These are phyloP conservation scores for Lophius americanus DNA, from an alignment of 2,797 vertebrate species.

Conservation along the genomic window DNA sequence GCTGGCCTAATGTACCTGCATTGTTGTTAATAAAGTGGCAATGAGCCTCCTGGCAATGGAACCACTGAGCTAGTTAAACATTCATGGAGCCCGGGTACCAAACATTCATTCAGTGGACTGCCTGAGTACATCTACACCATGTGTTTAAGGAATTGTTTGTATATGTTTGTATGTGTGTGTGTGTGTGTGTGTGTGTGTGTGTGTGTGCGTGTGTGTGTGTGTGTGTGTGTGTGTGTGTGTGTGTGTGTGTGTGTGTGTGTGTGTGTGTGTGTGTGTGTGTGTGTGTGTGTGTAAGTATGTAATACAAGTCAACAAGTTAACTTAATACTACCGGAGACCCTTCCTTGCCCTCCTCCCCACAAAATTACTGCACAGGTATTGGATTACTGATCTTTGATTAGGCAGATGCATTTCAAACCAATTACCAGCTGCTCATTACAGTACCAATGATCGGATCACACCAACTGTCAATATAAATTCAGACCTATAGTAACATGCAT, in stretches of 20 bases:
- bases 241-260: conserved; percentile 37
- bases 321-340: conserved; percentile 61
- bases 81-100: conserved; percentile 80
- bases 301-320: conserved; percentile 80
- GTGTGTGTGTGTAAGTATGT: conserved; percentile 58
- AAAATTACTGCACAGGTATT: conserved; percentile 80
- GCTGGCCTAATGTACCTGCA: conserved; percentile 33
- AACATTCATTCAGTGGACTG: conserved; percentile 71
- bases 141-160: conserved; percentile 44
- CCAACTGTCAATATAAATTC: conserved; percentile 18
- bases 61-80: conserved; percentile 84
- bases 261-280: conserved; percentile 30
- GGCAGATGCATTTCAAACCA: conserved; percentile 74
- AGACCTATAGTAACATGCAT: not conserved
- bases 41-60: conserved; percentile 62
- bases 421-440: conserved; percentile 59
- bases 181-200: conserved; percentile 32
- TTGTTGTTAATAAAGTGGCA: conserved; percentile 56
- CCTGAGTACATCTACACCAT: conserved; percentile 68
- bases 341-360: conserved; percentile 60
- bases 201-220: conserved; percentile 37
- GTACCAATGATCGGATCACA: not conserved
- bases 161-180: conserved; percentile 27
- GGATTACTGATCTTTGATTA: conserved; percentile 90
- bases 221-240: conserved; percentile 30